Evolutionary conservation across 2,797 vertebrate genomes (phyloP).

Genomic region (Scomberomorus guttatus): DNA sequence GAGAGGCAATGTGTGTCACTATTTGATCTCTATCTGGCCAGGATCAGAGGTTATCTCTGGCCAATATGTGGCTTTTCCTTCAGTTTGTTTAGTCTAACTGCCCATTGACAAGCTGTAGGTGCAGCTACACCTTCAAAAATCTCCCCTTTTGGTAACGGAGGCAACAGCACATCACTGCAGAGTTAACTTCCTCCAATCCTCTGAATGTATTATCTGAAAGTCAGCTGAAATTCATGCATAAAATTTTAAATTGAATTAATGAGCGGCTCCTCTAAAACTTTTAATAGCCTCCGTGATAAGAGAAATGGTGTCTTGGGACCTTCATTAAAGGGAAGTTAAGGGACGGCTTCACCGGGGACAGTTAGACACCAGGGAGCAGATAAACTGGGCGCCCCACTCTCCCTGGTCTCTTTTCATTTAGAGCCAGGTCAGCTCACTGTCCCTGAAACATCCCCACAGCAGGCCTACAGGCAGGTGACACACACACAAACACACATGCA

Average conservation of each 20-base stretch:
- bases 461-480: background rate
- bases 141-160: background rate
- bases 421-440: background rate
- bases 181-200: slow-evolving; percentile 19
- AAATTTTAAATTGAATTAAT: slow-evolving; percentile 70
- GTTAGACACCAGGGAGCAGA: slow-evolving; percentile 35
- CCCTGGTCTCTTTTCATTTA: slow-evolving; percentile 19
- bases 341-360: slow-evolving; percentile 41
- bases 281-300: slow-evolving; percentile 64
- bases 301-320: slow-evolving; percentile 55
- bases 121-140: background rate
- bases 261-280: slow-evolving; percentile 54
- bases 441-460: background rate
- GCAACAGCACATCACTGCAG: background rate
- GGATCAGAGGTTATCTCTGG: background rate
- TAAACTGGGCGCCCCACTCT: slow-evolving; percentile 34
- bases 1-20: too few species aligned
- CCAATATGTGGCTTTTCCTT: background rate
- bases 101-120: background rate
- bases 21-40: background rate
- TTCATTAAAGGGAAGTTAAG: slow-evolving; percentile 46
- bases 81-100: background rate
- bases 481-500: too few species aligned
- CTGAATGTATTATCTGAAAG: slow-evolving; percentile 33
- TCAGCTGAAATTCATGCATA: slow-evolving; percentile 55